Base-by-base conservation (phyloP, 2,797 vertebrate species). In the Macroramphosus scolopax region DNA sequence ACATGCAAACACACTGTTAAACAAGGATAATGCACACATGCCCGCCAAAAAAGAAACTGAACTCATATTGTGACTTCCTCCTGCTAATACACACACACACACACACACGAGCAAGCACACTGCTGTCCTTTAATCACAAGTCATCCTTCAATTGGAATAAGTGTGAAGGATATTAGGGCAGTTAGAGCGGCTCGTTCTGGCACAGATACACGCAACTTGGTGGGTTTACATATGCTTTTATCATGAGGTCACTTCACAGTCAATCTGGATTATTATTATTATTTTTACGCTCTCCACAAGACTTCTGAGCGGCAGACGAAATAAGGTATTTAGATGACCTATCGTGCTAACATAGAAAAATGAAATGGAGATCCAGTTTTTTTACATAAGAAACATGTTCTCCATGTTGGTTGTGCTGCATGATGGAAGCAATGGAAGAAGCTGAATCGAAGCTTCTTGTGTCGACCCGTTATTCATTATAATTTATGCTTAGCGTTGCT, bases 81-180 rank as follows among this genome's bases (percentile, higher is more conserved):
- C 3, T 42, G 34, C 16, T 11, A 18, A 25, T 17, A 22, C 8
- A n/a, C 52, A 26, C 26, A 43, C 10, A 22, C 39, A 42, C 42
- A 17, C 31, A 42, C 8, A 6, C 1, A 36, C 29, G 22, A 58
- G 41, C 46, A 14, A 51, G 30, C 67, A 34, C 45, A 47, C 48
- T 58, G 53, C 20, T 53, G 78, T 70, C 62, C 60, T 77, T 77
- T 77, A 65, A 78, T 80, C 72, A 55, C 75, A 72, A 75, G 63
- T 63, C 53, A 28, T 33, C 54, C 63, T 80, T 75, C 75, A 82
- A 83, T 78, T 77, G 67, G 55, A 63, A 22, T 31, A 70, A 67
- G 78, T 72, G 72, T 76, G 71, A 75, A 72, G 28, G 28, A 72
- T 81, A 73, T 25, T 33, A 39, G 35, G 63, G 40, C 42, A 24